Conservation (phyloP, 2,888 invertebrate species). For the Caenorhabditis uteleia region DNA sequence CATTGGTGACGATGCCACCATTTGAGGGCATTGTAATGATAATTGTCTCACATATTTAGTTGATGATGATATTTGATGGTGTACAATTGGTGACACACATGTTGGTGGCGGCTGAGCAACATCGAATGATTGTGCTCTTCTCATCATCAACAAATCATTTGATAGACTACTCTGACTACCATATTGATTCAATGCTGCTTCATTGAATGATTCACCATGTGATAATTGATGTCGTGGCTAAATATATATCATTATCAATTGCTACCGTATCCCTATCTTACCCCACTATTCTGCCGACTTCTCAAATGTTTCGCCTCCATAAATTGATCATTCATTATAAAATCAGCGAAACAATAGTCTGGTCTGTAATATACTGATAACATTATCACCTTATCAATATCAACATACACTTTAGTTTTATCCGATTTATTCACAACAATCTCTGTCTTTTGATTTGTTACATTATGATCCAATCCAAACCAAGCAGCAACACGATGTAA, state of each 20-base stretch:
- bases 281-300: not conserved
- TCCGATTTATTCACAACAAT: slow-evolving; percentile 80
- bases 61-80: not conserved
- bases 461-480: slow-evolving; percentile 91
- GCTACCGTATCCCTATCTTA: too few relatives aligned
- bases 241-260: slow-evolving; percentile 5
- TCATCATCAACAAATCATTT: slow-evolving; percentile 19
- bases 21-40: slow-evolving; percentile 28
- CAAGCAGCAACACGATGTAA: slow-evolving; percentile 91
- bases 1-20: slow-evolving; percentile 1
- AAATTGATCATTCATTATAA: slow-evolving; percentile 18
- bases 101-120: not conserved
- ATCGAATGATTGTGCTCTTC: slow-evolving; percentile 31
- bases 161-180: slow-evolving; percentile 28
- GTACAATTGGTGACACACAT: not conserved
- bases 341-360: slow-evolving; percentile 22
- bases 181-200: slow-evolving; percentile 5
- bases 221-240: slow-evolving; percentile 11
- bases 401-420: slow-evolving; percentile 75
- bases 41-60: slow-evolving; percentile 18
- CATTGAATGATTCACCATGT: slow-evolving; percentile 22
- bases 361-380: slow-evolving; percentile 9
- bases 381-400: not conserved
- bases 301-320: slow-evolving; percentile 2
- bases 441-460: slow-evolving; percentile 82